A percentile compares a stretch with the other conserved stretches of the same genome.
Conservation (phyloP, 2,888 invertebrate genomes). For the Notodonta dromedarius region DNA sequence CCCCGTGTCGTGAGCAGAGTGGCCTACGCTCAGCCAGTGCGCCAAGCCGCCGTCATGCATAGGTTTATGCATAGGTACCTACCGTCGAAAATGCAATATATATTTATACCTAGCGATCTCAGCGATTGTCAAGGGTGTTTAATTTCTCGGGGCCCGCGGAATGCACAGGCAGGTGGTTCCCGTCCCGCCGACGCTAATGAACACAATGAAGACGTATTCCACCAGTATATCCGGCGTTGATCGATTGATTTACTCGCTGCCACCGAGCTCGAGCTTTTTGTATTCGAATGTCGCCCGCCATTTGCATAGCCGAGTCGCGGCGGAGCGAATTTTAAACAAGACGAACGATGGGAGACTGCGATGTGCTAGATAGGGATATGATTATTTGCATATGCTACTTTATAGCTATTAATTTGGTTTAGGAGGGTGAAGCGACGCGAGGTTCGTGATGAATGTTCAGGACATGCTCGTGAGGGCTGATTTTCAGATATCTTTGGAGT, state of each 20-base stretch:
- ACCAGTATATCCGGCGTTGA: conserved; percentile 82
- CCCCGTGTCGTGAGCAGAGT: too few species aligned
- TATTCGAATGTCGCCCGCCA: conserved; percentile 80
- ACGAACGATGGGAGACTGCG: conserved; percentile 63
- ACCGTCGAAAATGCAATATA: background rate
- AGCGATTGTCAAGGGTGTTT: conserved; percentile 47
- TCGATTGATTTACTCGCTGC: conserved; percentile 84
- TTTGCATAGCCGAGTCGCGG: conserved; percentile 78
- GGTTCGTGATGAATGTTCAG: conserved; percentile 35
- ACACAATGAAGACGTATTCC: conserved; percentile 84
- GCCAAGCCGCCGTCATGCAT: too few species aligned
- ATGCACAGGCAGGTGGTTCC: conserved; percentile 79
- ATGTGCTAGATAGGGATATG: conserved; percentile 70
- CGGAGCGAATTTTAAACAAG: conserved; percentile 78
- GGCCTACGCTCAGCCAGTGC: too few species aligned
- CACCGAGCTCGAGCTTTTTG: conserved; percentile 83
- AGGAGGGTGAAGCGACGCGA: conserved; percentile 40
- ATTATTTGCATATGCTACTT: conserved; percentile 71
- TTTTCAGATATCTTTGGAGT: background rate
- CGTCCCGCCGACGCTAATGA: conserved; percentile 76
- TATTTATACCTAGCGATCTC: background rate
- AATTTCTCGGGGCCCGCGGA: conserved; percentile 66
- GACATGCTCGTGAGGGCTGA: conserved; percentile 23
- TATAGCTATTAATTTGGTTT: conserved; percentile 54
- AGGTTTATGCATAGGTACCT: too few species aligned